Conservation (phyloP, 1,140 invertebrate species). For the Calliphora vicina region DNA sequence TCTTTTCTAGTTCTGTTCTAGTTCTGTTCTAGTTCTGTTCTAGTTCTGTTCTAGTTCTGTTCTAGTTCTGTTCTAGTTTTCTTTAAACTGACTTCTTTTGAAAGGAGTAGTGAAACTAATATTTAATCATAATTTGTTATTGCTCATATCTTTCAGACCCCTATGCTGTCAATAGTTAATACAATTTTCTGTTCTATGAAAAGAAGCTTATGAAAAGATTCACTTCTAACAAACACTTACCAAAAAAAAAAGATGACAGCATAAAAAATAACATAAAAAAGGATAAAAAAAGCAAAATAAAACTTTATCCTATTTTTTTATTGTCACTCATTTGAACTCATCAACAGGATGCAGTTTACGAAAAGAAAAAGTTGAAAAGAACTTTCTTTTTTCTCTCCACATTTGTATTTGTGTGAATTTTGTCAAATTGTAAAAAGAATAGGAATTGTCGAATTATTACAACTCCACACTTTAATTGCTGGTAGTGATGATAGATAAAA, state of each 20-base stretch:
- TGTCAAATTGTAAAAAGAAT: neutral
- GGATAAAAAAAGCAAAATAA: neutral
- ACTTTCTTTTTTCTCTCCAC: neutral
- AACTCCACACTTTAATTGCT: neutral
- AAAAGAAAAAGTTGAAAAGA: neutral
- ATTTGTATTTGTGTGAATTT: neutral
- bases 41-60: no score
- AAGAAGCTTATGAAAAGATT: neutral
- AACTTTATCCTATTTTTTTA: constrained; percentile 7
- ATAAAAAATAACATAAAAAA: neutral
- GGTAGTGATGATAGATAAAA: neutral
- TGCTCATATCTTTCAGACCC: no score
- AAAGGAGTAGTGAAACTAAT: no score
- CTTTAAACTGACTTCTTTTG: no score
- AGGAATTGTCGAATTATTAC: neutral
- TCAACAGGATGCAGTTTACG: neutral
- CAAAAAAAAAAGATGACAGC: neutral
- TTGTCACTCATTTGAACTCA: neutral
- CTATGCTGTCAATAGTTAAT: neutral
- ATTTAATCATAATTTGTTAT: no score
- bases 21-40: no score
- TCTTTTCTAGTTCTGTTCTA: no score
- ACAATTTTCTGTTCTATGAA: neutral
- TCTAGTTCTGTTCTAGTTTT: no score
- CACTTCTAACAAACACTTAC: neutral